These are phyloP conservation scores for Rhabdornis inornatus DNA, from an alignment of 2,113 vertebrate genomes.

Conservation along the genomic window DNA sequence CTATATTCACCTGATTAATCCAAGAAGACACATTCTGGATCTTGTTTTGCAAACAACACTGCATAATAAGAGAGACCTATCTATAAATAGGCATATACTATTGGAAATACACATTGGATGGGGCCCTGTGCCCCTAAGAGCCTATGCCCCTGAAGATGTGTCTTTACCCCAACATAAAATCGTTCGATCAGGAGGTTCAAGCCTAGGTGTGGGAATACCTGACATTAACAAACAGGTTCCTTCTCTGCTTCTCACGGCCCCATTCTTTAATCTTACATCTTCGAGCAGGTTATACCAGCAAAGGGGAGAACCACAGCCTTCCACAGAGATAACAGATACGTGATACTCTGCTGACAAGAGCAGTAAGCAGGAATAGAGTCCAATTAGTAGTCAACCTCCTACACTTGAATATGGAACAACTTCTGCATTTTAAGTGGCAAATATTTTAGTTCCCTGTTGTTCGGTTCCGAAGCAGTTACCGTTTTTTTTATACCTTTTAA, in stretches of 20 bases:
- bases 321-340: background rate
- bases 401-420: background rate
- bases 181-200: background rate
- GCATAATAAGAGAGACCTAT: background rate
- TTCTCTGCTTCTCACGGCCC: background rate
- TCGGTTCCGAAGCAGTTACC: background rate
- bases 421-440: background rate
- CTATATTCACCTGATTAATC: background rate
- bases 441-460: background rate
- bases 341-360: background rate
- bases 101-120: background rate
- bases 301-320: background rate
- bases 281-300: background rate
- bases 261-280: background rate
- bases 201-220: background rate
- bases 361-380: background rate
- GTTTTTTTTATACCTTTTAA: background rate
- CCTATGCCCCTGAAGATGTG: background rate
- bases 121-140: background rate
- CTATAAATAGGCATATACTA: background rate
- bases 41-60: background rate
- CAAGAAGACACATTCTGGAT: background rate
- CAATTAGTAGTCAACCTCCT: background rate
- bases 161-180: background rate
- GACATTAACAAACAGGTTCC: background rate